Conservation (phyloP, 2,797 vertebrate species). For the Channallabes apus region DNA sequence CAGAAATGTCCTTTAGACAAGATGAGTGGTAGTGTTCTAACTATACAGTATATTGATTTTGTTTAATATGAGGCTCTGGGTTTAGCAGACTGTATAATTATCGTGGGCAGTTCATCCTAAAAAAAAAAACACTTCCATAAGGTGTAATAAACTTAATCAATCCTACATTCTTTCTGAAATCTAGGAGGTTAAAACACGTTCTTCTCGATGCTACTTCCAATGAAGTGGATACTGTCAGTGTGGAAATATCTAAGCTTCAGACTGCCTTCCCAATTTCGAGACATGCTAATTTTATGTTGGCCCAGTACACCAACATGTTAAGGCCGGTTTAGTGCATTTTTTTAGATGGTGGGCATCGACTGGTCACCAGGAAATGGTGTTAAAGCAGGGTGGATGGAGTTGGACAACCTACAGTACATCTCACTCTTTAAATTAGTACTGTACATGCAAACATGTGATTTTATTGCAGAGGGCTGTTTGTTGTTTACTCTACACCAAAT, state of each 20-base stretch:
- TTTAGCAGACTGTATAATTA: background rate
- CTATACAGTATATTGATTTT: background rate
- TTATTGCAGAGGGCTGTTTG: background rate
- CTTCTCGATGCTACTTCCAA: background rate
- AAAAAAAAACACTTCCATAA: background rate
- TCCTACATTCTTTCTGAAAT: background rate
- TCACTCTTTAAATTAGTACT: background rate
- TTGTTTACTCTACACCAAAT: background rate
- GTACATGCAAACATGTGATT: background rate
- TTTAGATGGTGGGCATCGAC: background rate
- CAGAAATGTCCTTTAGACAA: background rate
- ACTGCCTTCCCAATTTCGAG: background rate
- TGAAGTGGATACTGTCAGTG: background rate
- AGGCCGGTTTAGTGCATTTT: background rate
- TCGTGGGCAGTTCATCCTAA: background rate
- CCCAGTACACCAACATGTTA: background rate
- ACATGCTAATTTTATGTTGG: background rate
- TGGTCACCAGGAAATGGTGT: background rate
- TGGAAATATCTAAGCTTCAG: background rate
- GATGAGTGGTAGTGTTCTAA: background rate
- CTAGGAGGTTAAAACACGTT: background rate
- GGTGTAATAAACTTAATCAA: background rate
- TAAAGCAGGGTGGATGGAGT: background rate
- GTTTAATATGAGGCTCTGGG: background rate
- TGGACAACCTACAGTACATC: background rate